Conservation (phyloP, 1,140 invertebrate species). For the Tigriopus japonicus region DNA sequence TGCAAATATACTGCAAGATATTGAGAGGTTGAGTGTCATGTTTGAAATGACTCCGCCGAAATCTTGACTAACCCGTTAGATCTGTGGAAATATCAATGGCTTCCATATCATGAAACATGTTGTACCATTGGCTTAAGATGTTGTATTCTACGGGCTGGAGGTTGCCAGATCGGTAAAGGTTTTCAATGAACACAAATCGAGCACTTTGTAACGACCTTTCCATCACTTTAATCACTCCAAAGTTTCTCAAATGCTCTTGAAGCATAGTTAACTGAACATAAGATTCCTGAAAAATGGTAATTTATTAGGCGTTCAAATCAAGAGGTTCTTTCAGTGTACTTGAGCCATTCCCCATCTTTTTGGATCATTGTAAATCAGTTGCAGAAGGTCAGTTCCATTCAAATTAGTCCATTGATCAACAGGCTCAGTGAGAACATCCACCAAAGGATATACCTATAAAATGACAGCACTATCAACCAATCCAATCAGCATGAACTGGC, state of each 20-base stretch:
- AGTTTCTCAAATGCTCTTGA: constrained; percentile 7
- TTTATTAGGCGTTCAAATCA: not conserved
- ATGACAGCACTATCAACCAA: too few species aligned
- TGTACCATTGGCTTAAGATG: not conserved
- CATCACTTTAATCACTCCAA: constrained; percentile 3
- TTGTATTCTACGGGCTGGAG: not conserved
- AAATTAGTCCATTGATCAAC: constrained; percentile 7
- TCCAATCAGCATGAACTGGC: too few species aligned
- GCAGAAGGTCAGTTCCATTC: constrained; percentile 8
- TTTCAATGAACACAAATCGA: not conserved
- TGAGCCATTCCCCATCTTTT: constrained; percentile 1
- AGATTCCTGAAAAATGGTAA: not conserved
- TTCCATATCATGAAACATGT: not conserved
- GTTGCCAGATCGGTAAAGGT: constrained; percentile 3
- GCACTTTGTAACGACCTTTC: constrained; percentile 1
- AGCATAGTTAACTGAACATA: constrained; percentile 10
- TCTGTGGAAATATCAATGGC: not conserved
- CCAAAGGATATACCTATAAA: not conserved
- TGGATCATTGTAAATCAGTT: constrained; percentile 2
- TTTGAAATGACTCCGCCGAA: too few species aligned
- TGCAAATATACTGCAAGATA: constrained; percentile 54
- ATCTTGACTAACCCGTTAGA: not conserved
- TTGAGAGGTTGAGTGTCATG: too few species aligned
- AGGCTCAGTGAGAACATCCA: constrained; percentile 2
- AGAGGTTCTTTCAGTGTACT: not conserved